Conservation (phyloP, 1,140 invertebrate genomes). For the Chymomyza costata region DNA sequence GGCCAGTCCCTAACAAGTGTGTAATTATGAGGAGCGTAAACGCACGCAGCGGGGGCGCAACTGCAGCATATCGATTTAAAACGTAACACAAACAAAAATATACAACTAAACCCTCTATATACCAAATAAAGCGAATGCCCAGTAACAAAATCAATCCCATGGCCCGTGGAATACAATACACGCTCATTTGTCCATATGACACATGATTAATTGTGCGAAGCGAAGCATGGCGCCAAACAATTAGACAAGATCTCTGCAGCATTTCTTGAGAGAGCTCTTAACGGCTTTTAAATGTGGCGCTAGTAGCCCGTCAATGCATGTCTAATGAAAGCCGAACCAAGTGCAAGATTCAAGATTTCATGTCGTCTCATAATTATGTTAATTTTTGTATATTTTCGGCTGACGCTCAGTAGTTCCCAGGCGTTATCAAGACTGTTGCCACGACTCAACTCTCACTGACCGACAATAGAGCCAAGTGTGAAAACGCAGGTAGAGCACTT, state of each 20-base stretch:
- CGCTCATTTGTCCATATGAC: not conserved
- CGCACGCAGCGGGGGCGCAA: constrained; percentile 30
- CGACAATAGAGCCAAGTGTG: too few relatives aligned
- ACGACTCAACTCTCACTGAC: not conserved
- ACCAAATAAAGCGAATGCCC: constrained; percentile 2
- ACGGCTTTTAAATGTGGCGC: constrained; percentile 57
- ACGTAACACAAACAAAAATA: constrained; percentile 60
- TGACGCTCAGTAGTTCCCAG: constrained; percentile 53
- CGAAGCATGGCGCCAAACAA: constrained; percentile 51
- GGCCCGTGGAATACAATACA: not conserved
- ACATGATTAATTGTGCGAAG: constrained; percentile 54
- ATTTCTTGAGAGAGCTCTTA: constrained; percentile 30
- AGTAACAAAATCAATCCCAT: constrained; percentile 38
- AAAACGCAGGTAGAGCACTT: constrained; percentile 49
- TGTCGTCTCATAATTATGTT: constrained; percentile 61
- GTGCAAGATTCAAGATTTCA: too few relatives aligned
- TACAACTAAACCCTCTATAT: constrained; percentile 8
- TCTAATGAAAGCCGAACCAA: constrained; percentile 65
- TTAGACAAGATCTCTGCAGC: constrained; percentile 52
- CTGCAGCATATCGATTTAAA: constrained; percentile 58
- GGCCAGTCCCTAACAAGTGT: constrained; percentile 65
- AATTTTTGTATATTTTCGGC: constrained; percentile 39
- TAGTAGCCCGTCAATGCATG: constrained; percentile 50
- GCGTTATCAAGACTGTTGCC: too few relatives aligned
- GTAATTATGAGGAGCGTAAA: constrained; percentile 54